A percentile compares a stretch with the other conserved stretches of the same genome.
Evolutionary conservation across 2,113 vertebrate genomes (phyloP).

Genomic region (Odontesthes bonariensis): DNA sequence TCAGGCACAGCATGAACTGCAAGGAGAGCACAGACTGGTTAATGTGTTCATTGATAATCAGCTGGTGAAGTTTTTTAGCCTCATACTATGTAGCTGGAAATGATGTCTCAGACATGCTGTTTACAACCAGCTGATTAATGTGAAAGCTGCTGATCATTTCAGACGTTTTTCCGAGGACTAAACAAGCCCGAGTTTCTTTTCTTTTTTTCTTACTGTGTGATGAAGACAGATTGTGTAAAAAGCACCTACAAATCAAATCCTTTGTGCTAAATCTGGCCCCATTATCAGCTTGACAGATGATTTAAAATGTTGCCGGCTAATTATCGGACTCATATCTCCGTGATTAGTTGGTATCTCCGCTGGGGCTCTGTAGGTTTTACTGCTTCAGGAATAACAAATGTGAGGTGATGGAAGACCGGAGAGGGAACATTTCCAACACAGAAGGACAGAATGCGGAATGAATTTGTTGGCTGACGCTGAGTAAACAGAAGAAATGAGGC

Average conservation of each 20-base stretch:
- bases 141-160: conserved; percentile 2
- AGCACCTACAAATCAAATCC: not conserved
- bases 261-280: not conserved
- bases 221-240: conserved; percentile 1
- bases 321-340: not conserved
- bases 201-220: not conserved
- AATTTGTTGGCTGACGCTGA: conserved; percentile 19
- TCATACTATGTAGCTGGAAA: not conserved
- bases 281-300: conserved; percentile 9
- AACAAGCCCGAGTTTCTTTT: not conserved
- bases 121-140: too few relatives aligned
- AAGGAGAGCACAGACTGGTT: too few relatives aligned
- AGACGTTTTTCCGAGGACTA: not conserved
- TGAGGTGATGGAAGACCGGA: not conserved
- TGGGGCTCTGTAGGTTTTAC: not conserved
- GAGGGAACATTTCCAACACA: not conserved
- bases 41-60: too few relatives aligned
- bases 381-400: not conserved
- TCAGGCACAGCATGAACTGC: not conserved
- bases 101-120: not conserved
- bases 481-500: conserved; percentile 37
- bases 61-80: not conserved
- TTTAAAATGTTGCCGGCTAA: not conserved
- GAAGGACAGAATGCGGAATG: conserved; percentile 19
- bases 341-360: conserved; percentile 14